A percentile compares a stretch with the other conserved stretches of the same genome.
Conservation (phyloP, 2,888 invertebrate genomes). For the Gryllus longicercus region DNA sequence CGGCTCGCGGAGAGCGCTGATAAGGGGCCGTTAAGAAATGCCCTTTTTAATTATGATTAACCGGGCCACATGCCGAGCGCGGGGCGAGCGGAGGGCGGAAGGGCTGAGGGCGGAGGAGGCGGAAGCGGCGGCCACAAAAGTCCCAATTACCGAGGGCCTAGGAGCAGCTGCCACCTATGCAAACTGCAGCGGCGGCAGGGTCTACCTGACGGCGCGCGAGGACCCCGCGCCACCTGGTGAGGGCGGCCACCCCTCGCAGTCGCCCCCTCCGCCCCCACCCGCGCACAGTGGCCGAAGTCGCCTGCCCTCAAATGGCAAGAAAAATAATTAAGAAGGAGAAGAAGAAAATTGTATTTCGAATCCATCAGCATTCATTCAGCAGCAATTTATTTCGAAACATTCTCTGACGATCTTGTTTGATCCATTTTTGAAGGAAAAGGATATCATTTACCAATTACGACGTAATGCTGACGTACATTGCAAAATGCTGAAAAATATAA, state of each 20-base stretch:
- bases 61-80: neutral
- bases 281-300: neutral
- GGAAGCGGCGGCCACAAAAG: slow-evolving; percentile 9
- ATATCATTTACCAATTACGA: too few relatives aligned
- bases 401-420: too few relatives aligned
- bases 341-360: too few relatives aligned
- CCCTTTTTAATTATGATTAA: slow-evolving; percentile 3
- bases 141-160: neutral
- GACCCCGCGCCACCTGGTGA: neutral
- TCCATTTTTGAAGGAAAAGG: too few relatives aligned
- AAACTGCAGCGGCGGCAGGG: neutral
- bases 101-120: neutral
- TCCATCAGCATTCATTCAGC: too few relatives aligned
- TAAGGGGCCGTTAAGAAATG: too few relatives aligned
- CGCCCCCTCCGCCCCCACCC: neutral
- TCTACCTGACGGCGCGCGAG: too few relatives aligned
- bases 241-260: neutral
- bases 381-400: too few relatives aligned
- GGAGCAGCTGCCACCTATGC: slow-evolving; percentile 11
- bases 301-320: neutral
- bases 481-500: too few relatives aligned
- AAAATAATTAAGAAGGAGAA: too few relatives aligned
- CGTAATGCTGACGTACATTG: too few relatives aligned
- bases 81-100: neutral
- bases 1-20: too few relatives aligned